Base-by-base conservation (phyloP, 30 jellyfish, hydroid and myxozoan genomes). In the Aurelia sp. region DNA sequence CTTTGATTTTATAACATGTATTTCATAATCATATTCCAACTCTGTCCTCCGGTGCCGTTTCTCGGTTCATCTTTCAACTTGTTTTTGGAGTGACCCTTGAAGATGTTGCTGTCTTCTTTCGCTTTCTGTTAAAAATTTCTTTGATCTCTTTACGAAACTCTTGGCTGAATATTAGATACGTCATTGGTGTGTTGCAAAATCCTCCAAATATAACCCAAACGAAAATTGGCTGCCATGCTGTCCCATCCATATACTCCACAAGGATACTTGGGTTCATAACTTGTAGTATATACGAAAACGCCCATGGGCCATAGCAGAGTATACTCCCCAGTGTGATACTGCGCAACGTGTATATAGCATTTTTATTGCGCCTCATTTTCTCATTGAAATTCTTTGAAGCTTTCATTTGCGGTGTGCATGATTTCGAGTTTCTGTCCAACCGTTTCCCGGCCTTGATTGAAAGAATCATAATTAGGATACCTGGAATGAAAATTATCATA, bases 241-340 rank as follows among this genome's bases (percentile, higher is more conserved):
- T 68, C 27, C 67, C 80, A 16, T 55, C 80, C 17, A 71, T 51
- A 19, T 6, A 13, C 10, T 69, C 31, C 9, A 10, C 8, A 4
- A 68, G 53, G 24, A 17, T 11, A 5, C 40, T 38, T 51, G 69
- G 51, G 3, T 40, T 8, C 12, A 27, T 69, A 13, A 71, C 22
- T 44, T 59, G 64, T 17, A 69, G 11, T 50, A 83, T 20, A 79
- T 52, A 70, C 18, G 66, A 9, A 10, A 57, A 73, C 7, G 85
- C 92, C 92, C 85, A 70, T 38, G 92, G 92, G 20, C 44, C 72
- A 51, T 83, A 83, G 80, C 92, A 83, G 62, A 83, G 13, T 27
- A 38, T 9, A 18, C 83, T 18, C 27, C 92, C 92, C 13, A 70
- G 3, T 30, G 92, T 57, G 59, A 83, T 83, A 47, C 92, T 83